Evolutionary conservation across 1,140 invertebrate species (phyloP).

Genomic region (Dendrolimus kikuchii): DNA sequence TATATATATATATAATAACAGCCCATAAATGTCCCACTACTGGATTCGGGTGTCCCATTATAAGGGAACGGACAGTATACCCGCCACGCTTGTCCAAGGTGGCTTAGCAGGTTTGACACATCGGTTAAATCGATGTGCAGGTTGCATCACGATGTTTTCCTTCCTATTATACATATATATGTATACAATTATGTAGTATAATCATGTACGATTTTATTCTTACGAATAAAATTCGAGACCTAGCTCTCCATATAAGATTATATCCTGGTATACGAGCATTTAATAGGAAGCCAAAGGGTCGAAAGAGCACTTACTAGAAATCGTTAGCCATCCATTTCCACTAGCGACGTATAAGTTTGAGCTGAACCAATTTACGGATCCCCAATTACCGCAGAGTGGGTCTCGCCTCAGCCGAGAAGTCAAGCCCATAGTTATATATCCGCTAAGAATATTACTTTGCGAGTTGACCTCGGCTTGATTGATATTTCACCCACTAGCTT

Average conservation of each 20-base stretch:
- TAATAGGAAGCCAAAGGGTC: conserved; percentile 29
- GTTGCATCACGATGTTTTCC: no score
- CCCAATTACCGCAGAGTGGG: conserved; percentile 32
- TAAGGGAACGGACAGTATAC: no score
- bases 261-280: conserved; percentile 4
- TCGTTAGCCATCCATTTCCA: conserved; percentile 43
- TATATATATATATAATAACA: no score
- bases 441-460: neutral
- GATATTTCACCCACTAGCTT: no score
- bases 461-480: no score
- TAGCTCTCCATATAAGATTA: neutral
- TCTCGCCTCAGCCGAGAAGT: conserved; percentile 6
- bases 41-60: no score
- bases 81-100: no score
- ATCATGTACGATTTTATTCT: neutral
- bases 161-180: no score
- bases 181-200: neutral
- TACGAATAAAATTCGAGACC: no score
- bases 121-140: no score
- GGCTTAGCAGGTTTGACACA: no score
- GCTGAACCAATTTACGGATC: conserved; percentile 47
- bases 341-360: conserved; percentile 36
- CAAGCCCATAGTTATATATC: neutral
- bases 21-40: no score
- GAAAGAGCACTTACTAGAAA: conserved; percentile 35